A percentile compares a stretch with the other conserved stretches of the same genome.
These are phyloP conservation scores for Orcinus orca DNA, from an alignment of 2,113 vertebrate species.

Conservation along the genomic window DNA sequence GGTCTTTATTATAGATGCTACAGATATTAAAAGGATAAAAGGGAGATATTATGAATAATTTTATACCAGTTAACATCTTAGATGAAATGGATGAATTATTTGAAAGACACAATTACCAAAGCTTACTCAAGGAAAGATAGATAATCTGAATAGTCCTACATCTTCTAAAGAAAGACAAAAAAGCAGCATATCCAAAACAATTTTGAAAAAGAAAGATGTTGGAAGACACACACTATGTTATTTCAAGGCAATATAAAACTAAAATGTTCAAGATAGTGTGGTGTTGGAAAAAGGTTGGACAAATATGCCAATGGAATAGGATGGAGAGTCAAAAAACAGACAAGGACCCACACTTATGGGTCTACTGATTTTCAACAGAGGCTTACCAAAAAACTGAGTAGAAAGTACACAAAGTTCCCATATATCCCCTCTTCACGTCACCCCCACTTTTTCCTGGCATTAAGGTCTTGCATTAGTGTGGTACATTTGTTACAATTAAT, in stretches of 20 bases:
- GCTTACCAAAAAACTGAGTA: background rate
- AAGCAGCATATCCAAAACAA: slow-evolving; percentile 2
- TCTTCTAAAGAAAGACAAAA: background rate
- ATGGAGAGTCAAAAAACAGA: background rate
- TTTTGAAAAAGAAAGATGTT: slow-evolving; percentile 29
- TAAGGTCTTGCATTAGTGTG: background rate
- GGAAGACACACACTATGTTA: background rate
- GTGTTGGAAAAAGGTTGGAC: background rate
- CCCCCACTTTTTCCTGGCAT: background rate
- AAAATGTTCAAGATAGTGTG: background rate
- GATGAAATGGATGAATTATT: background rate
- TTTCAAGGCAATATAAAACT: background rate
- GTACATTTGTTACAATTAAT: background rate
- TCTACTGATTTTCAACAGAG: background rate
- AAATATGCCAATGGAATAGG: background rate
- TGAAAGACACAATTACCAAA: slow-evolving; percentile 32
- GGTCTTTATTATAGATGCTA: background rate
- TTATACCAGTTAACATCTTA: background rate
- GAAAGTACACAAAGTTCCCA: background rate
- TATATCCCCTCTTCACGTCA: background rate
- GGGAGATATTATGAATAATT: background rate
- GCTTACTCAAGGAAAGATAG: background rate
- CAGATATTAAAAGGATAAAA: background rate
- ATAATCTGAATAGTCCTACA: background rate
- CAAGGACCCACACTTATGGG: background rate